These are phyloP conservation scores for Festucalex cinctus DNA, from an alignment of 2,113 vertebrate genomes.

Conservation along the genomic window DNA sequence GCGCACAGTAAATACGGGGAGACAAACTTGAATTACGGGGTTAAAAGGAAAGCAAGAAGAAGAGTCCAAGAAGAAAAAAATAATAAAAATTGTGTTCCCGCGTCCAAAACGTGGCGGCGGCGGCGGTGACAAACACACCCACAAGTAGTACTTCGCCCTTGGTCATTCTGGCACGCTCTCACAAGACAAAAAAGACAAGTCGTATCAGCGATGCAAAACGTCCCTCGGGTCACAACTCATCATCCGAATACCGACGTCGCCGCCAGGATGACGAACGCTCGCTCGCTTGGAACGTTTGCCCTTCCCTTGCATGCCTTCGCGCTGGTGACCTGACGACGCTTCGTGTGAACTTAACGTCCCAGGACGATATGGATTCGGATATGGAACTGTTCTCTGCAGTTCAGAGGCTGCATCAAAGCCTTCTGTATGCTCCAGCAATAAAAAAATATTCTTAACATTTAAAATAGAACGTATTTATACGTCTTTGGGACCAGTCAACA, in stretches of 20 bases:
- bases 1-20: background rate
- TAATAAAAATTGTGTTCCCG: background rate
- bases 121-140: background rate
- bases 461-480: no score
- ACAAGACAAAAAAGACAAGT: conserved; percentile 9
- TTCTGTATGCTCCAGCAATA: no score
- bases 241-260: background rate
- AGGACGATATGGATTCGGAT: no score
- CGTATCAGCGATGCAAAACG: conserved; percentile 9
- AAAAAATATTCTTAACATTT: no score
- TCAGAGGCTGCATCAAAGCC: no score
- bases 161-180: conserved; percentile 9
- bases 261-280: background rate
- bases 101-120: conserved; percentile 1
- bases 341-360: no score
- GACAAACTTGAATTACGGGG: background rate
- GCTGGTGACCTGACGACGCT: background rate
- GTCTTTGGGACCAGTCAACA: no score
- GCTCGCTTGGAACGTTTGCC: background rate
- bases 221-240: conserved; percentile 8
- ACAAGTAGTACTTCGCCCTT: conserved; percentile 6
- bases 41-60: background rate
- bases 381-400: no score
- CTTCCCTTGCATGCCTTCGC: background rate
- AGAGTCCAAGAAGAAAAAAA: background rate